These are phyloP conservation scores for Oryzias dopingdopingensis DNA, from an alignment of 2,797 vertebrate species.

Conservation along the genomic window DNA sequence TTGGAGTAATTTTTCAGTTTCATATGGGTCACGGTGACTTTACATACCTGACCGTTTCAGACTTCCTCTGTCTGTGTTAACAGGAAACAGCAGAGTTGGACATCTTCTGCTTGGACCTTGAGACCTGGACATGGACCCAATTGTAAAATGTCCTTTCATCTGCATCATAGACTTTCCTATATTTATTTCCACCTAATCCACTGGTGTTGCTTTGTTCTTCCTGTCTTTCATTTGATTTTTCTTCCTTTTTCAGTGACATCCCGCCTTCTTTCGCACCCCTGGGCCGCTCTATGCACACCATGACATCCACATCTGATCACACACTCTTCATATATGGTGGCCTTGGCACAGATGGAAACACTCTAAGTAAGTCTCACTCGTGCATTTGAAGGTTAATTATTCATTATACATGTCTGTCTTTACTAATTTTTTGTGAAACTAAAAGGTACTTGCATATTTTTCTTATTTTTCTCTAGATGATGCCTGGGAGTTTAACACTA, in stretches of 20 bases:
- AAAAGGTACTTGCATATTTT: background rate
- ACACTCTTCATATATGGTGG: slow-evolving; percentile 91
- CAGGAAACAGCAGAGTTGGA: slow-evolving; percentile 88
- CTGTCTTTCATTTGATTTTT: too few species aligned
- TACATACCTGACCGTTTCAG: background rate
- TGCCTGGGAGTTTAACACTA: slow-evolving; percentile 85
- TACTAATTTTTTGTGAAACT: too few species aligned
- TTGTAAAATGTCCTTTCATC: slow-evolving; percentile 73
- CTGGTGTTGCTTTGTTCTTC: too few species aligned
- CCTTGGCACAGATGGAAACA: slow-evolving; percentile 82
- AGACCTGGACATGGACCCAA: slow-evolving; percentile 90
- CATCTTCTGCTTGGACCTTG: slow-evolving; percentile 89
- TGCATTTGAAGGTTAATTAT: background rate
- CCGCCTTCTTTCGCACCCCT: slow-evolving; percentile 61
- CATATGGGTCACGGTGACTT: background rate
- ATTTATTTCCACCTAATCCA: background rate
- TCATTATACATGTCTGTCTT: too few species aligned
- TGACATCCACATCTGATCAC: slow-evolving; percentile 84
- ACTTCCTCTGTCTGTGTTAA: slow-evolving; percentile 2
- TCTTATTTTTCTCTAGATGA: slow-evolving; percentile 77
- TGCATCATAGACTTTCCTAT: too few species aligned
- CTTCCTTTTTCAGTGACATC: slow-evolving; percentile 47
- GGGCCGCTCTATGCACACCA: slow-evolving; percentile 90
- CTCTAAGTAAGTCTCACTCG: slow-evolving; percentile 82
- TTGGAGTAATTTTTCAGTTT: background rate